These are phyloP conservation scores for Antheraea pernyi DNA, from an alignment of 1,140 invertebrate species.

Conservation along the genomic window DNA sequence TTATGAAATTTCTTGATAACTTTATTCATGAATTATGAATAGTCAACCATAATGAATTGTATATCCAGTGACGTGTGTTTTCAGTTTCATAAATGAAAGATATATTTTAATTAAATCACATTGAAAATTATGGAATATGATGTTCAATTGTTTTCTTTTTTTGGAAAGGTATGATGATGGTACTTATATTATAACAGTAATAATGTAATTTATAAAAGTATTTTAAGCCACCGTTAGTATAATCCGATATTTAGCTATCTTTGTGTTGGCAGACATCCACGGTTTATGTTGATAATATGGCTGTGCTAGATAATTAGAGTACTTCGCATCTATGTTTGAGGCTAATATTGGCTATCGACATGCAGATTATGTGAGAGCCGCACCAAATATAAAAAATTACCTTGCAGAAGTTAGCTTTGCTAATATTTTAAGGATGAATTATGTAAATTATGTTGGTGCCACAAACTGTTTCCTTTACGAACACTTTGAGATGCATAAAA, in stretches of 20 bases:
- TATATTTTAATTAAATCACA: conserved; percentile 32
- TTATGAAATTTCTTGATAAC: no score
- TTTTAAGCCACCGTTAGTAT: conserved; percentile 40
- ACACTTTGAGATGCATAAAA: conserved; percentile 42
- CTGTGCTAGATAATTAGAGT: conserved; percentile 53
- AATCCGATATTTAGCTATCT: conserved; percentile 12
- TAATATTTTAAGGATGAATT: conserved; percentile 7
- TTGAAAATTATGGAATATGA: conserved; percentile 31
- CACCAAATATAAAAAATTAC: not conserved
- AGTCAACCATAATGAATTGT: conserved; percentile 10
- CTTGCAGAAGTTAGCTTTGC: not conserved
- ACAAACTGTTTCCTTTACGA: conserved; percentile 26
- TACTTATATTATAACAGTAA: conserved; percentile 31
- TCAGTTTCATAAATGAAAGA: conserved; percentile 31
- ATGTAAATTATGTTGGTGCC: conserved; percentile 26
- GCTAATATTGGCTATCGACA: conserved; percentile 24
- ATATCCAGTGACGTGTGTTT: conserved; percentile 34
- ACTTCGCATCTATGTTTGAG: conserved; percentile 27
- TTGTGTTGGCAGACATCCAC: conserved; percentile 24
- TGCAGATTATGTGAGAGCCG: no score
- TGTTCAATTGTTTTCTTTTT: conserved; percentile 34
- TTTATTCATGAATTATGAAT: no score
- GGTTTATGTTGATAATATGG: conserved; percentile 32
- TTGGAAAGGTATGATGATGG: conserved; percentile 26
- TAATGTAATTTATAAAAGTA: conserved; percentile 45